A percentile compares a stretch with the other conserved stretches of the same genome.
phyloP scores from a whole-genome alignment of 2,797 vertebrate genomes.

The Pogoniulus pusillus region DNA sequence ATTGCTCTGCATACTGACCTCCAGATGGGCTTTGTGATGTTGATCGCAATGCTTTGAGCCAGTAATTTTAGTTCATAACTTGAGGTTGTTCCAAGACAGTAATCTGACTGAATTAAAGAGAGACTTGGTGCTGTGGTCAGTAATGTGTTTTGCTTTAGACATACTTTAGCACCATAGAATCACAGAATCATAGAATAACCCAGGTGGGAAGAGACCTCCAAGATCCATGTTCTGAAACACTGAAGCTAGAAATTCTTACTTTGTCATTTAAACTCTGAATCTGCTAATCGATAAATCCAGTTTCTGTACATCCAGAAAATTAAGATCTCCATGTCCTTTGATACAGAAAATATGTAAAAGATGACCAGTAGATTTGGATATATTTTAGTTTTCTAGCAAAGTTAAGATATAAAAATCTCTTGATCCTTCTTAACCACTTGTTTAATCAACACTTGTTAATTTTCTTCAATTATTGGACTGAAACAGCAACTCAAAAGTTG shows the following conservation, averaged over 20 bases:
- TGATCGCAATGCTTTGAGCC: background rate
- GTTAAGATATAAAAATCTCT: background rate
- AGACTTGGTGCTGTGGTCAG: background rate
- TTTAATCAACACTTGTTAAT: background rate
- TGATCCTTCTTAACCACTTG: background rate
- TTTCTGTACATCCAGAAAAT: background rate
- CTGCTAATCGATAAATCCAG: background rate
- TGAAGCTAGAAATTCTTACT: background rate
- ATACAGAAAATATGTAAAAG: background rate
- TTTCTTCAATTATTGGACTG: background rate
- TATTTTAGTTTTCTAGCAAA: background rate
- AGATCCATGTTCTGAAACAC: background rate
- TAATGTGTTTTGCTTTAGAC: background rate
- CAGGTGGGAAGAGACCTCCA: too few relatives aligned
- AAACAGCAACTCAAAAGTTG: background rate
- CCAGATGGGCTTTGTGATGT: background rate
- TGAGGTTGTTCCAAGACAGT: background rate
- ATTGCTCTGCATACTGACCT: background rate
- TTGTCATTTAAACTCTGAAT: background rate
- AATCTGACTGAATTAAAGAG: background rate
- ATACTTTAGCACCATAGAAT: background rate
- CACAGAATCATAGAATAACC: too few relatives aligned
- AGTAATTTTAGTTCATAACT: background rate
- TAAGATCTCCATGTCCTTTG: background rate
- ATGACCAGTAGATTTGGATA: background rate